Evolutionary conservation across 2,888 invertebrate genomes (phyloP), one percentile per base, ranked within the genome.

Genomic region (Synergus umbraculus): DNA sequence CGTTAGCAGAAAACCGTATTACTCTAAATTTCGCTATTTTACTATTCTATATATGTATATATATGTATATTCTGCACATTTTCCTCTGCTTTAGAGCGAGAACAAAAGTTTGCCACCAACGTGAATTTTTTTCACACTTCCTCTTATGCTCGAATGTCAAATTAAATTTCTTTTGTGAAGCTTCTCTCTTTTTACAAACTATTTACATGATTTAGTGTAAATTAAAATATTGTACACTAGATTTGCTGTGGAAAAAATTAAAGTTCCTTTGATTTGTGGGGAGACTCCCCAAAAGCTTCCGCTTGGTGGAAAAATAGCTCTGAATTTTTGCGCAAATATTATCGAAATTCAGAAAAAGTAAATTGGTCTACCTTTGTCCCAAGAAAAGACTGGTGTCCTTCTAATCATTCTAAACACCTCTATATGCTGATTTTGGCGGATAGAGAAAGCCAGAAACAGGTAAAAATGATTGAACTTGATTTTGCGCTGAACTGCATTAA

Each of bases 51-150:
- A 15, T 13, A 49, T 15, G 2, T 46, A 7, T 46, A 67, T 46
- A 67, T 22, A 29, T 22, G 29, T 29, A 15, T 13, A 73, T 49
- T 73, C 10, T 41, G 37, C 49, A 54, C 41, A n/a, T 73, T 54
- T 54, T 54, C 41, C n/a, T n/a, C 37, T 54, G 54, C 37, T 54
- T 54, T 29, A 29, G 49, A 73, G 73, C 54, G n/a, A 54, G 54
- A 41, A 54, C 73, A 54, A 73, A 54, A 73, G 54, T 54, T 54
- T 41, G n/a, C 54, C 15, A 73, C 29, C 54, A n/a, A 46, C 49
- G 73, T 54, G 54, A 73, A 73, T 54, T 73, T 43, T 69, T 73
- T 73, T 54, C 73, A 73, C 73, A 73, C 54, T 69, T 69, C 54
- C 73, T 54, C 54, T 37, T 37, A 54, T 54, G 73, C 73, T 73